Conservation (phyloP, 2,797 vertebrate species). For the Onychomys leucogaster region DNA sequence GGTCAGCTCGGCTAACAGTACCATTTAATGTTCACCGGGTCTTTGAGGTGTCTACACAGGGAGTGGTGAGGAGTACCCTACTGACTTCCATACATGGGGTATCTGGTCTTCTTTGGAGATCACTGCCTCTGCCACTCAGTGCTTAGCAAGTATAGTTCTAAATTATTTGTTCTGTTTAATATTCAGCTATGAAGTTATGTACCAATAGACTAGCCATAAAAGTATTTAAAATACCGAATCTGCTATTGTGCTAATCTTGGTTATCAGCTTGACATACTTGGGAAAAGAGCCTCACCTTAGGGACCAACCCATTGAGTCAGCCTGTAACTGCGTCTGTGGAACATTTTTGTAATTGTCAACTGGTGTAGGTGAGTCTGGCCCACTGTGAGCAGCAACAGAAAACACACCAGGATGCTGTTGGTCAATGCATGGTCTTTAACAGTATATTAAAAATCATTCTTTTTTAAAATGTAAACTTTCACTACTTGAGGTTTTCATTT, state of each 20-base stretch:
- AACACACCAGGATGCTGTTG: not conserved
- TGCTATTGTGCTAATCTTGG: not conserved
- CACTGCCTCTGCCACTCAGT: not conserved
- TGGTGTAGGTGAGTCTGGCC: not conserved
- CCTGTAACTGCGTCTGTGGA: not conserved
- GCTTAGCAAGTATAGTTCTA: not conserved
- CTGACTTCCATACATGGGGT: not conserved
- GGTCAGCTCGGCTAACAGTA: not conserved
- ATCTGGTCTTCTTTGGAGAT: not conserved
- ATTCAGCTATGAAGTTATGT: slow-evolving; percentile 28
- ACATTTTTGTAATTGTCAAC: too few relatives aligned
- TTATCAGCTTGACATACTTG: not conserved
- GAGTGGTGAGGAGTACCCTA: not conserved
- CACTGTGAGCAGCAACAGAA: not conserved
- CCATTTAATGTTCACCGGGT: not conserved
- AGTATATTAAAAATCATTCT: not conserved
- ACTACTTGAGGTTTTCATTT: slow-evolving; percentile 2
- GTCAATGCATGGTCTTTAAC: not conserved
- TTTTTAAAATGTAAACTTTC: not conserved
- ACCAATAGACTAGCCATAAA: not conserved
- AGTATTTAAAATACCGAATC: slow-evolving; percentile 35
- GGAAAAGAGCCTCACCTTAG: not conserved
- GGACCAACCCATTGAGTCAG: not conserved
- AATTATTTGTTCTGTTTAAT: slow-evolving; percentile 52
- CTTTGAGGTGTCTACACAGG: not conserved